Evolutionary conservation across 2,113 vertebrate species (phyloP).

Genomic region (Gadus chalcogrammus): DNA sequence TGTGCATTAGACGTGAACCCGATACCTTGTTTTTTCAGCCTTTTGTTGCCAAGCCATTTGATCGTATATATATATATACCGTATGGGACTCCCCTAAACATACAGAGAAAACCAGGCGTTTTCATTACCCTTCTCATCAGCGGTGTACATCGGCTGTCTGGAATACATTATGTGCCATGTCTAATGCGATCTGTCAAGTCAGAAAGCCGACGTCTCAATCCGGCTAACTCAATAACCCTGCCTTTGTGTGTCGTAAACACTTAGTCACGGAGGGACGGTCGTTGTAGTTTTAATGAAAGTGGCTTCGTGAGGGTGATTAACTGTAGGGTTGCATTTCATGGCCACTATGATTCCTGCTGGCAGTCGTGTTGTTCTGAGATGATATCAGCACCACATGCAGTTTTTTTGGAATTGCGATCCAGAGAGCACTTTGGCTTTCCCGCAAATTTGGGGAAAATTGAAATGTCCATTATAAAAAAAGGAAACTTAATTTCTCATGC

Average conservation of each 20-base stretch:
- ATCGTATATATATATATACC: conserved; percentile 13
- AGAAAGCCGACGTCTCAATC: neutral
- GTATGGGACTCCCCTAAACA: conserved; percentile 36
- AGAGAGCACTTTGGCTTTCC: conserved; percentile 53
- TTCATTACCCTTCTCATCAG: conserved; percentile 34
- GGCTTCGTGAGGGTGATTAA: conserved; percentile 13
- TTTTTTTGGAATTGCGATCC: conserved; percentile 1
- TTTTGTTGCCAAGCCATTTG: conserved; percentile 4
- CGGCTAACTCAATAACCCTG: neutral
- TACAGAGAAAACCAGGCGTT: conserved; percentile 42
- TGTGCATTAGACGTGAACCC: neutral
- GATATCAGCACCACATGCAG: conserved; percentile 38
- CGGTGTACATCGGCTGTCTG: neutral
- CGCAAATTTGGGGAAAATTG: conserved; percentile 35
- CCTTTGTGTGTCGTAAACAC: neutral
- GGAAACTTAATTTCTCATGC: neutral
- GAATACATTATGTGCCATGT: conserved; percentile 16
- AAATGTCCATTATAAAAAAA: conserved; percentile 30
- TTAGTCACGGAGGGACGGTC: neutral
- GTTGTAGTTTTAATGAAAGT: neutral
- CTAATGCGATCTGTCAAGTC: conserved; percentile 13
- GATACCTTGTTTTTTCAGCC: neutral
- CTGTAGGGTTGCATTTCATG: conserved; percentile 6
- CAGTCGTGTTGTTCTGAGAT: conserved; percentile 19
- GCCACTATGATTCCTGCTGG: conserved; percentile 13